phyloP scores from a whole-genome alignment of 1,140 invertebrate species.

The Batillaria attramentaria region DNA sequence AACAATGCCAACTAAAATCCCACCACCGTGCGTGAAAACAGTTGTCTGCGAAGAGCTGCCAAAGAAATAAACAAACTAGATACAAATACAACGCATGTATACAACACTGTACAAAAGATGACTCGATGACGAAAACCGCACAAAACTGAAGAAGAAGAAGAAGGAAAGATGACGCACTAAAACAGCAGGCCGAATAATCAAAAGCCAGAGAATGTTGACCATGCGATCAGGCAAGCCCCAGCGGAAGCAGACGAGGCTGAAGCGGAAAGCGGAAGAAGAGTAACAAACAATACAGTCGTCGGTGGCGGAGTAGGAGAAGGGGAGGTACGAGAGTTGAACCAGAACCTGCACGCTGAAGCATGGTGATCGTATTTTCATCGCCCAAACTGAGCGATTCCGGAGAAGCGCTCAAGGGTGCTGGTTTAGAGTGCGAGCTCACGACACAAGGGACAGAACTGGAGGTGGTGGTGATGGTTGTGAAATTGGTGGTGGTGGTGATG shows the following conservation, averaged over 20 bases:
- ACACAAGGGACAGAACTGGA: constrained; percentile 4
- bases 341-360: constrained; percentile 30
- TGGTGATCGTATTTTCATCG: constrained; percentile 23
- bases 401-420: not conserved
- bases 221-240: not conserved
- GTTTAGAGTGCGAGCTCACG: not conserved
- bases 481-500: constrained; percentile 20
- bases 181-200: too few relatives aligned
- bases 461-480: not conserved
- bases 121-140: too few relatives aligned
- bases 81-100: too few relatives aligned
- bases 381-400: not conserved
- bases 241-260: not conserved
- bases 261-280: not conserved
- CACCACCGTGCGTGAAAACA: too few relatives aligned
- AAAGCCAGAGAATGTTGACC: too few relatives aligned
- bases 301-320: not conserved
- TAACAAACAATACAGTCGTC: not conserved
- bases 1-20: too few relatives aligned
- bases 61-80: too few relatives aligned
- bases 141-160: too few relatives aligned
- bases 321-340: not conserved
- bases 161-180: too few relatives aligned
- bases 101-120: too few relatives aligned
- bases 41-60: too few relatives aligned